A percentile compares a stretch with the other conserved stretches of the same genome.
phyloP scores from a whole-genome alignment of 2,888 invertebrate species.

The Phyto melanocephala region DNA sequence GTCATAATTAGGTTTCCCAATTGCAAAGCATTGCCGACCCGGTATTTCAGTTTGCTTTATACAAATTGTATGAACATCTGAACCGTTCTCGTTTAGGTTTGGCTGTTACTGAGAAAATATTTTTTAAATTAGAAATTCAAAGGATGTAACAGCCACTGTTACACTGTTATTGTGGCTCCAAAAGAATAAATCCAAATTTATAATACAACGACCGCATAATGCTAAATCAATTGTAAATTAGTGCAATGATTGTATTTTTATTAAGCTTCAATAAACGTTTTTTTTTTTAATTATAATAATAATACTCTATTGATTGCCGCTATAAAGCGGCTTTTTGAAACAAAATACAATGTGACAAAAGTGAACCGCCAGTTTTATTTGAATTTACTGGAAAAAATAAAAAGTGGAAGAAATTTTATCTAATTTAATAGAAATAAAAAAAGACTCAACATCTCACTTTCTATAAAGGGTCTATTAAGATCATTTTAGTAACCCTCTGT shows the following conservation, averaged over 20 bases:
- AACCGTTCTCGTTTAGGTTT: too few species aligned
- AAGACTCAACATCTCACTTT: too few species aligned
- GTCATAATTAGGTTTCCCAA: too few species aligned
- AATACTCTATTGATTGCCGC: not conserved
- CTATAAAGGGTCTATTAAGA: not conserved
- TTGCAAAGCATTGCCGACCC: too few species aligned
- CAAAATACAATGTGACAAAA: not conserved
- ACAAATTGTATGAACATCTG: too few species aligned
- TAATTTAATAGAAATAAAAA: too few species aligned
- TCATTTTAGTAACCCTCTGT: not conserved
- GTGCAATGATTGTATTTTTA: not conserved
- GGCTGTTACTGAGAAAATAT: too few species aligned
- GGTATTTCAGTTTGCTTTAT: too few species aligned
- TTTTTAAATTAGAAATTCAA: too few species aligned
- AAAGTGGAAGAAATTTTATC: too few species aligned
- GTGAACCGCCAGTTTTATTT: not conserved
- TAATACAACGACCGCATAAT: conserved; percentile 38
- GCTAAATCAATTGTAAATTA: conserved; percentile 20
- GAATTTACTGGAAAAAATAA: not conserved
- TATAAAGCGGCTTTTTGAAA: not conserved
- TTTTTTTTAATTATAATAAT: conserved; percentile 10
- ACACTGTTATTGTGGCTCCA: not conserved
- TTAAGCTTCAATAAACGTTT: conserved; percentile 12
- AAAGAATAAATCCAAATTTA: too few species aligned
- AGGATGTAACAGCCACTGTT: not conserved